These are phyloP conservation scores for Drosophila mulleri DNA, from an alignment of 2,888 invertebrate genomes.

Conservation along the genomic window DNA sequence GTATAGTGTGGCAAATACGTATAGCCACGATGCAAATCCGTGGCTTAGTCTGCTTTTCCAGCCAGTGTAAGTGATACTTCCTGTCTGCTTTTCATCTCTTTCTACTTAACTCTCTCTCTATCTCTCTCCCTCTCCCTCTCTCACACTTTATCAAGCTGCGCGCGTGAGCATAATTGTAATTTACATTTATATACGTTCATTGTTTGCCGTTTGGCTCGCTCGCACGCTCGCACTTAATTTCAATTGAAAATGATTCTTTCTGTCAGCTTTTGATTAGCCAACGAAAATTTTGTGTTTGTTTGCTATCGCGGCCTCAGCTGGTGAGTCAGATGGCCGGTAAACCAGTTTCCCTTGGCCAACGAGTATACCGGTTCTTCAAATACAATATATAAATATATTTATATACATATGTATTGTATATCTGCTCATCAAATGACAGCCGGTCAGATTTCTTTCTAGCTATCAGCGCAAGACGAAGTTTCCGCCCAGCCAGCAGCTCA, in stretches of 20 bases:
- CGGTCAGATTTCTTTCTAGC: constrained; percentile 39
- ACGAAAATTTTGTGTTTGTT: constrained; percentile 17
- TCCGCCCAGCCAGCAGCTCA: constrained; percentile 19
- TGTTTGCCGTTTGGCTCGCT: constrained; percentile 47
- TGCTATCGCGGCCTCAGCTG: constrained; percentile 34
- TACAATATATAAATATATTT: not conserved
- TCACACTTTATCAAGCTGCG: constrained; percentile 7
- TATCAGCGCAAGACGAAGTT: constrained; percentile 16
- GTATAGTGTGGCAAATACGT: constrained; percentile 8
- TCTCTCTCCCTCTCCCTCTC: constrained; percentile 8
- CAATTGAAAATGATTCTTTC: constrained; percentile 66
- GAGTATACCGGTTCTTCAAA: constrained; percentile 44
- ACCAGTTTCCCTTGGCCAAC: constrained; percentile 62
- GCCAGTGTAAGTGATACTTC: constrained; percentile 27
- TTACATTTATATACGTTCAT: constrained; percentile 5
- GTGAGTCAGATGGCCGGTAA: constrained; percentile 64
- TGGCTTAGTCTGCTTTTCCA: constrained; percentile 13
- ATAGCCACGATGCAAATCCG: constrained; percentile 2
- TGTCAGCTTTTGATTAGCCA: constrained; percentile 67
- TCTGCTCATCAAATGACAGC: constrained; percentile 33
- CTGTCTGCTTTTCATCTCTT: constrained; percentile 33
- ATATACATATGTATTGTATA: constrained; percentile 4
- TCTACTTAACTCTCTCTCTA: constrained; percentile 4
- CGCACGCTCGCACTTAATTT: constrained; percentile 44
- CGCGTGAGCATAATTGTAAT: constrained; percentile 8